Evolutionary conservation across 2,888 invertebrate genomes (phyloP).

Genomic region (Ommatoiulus sabulosus): DNA sequence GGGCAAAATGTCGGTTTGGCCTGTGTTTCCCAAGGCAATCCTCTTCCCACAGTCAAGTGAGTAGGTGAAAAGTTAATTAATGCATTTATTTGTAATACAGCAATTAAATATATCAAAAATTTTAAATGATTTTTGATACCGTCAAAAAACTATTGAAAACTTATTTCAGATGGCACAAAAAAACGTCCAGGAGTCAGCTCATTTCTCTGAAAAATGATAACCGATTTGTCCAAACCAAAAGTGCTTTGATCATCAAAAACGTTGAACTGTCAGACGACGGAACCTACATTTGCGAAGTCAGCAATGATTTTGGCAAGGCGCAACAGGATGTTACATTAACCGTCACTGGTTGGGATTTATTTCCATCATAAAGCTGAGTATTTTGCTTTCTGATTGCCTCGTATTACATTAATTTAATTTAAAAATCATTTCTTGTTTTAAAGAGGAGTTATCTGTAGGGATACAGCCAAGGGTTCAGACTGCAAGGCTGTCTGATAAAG

Average conservation of each 20-base stretch:
- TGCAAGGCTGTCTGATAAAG: slow-evolving; percentile 71
- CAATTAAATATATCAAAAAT: no score
- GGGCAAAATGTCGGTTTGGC: slow-evolving; percentile 37
- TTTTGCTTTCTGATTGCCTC: not conserved
- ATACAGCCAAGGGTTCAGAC: not conserved
- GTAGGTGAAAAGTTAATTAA: not conserved
- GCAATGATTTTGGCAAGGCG: slow-evolving; percentile 53
- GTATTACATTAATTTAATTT: not conserved
- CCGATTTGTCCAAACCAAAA: slow-evolving; percentile 53
- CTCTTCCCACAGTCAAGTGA: slow-evolving; percentile 54
- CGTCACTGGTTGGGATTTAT: slow-evolving; percentile 37
- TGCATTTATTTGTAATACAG: no score
- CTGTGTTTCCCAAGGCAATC: slow-evolving; percentile 57
- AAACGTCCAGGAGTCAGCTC: not conserved
- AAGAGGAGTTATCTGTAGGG: slow-evolving; percentile 33
- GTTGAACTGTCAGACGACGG: slow-evolving; percentile 42
- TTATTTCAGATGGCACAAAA: slow-evolving; percentile 55
- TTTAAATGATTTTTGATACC: not conserved
- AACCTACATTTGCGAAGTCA: slow-evolving; percentile 56
- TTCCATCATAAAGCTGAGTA: not conserved
- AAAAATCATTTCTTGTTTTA: not conserved
- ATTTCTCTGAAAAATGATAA: slow-evolving; percentile 18
- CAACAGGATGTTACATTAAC: slow-evolving; percentile 45
- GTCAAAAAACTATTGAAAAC: not conserved
- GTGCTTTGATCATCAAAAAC: slow-evolving; percentile 49